These are phyloP conservation scores for Martes martes DNA, from an alignment of 2,113 vertebrate species.

Conservation along the genomic window DNA sequence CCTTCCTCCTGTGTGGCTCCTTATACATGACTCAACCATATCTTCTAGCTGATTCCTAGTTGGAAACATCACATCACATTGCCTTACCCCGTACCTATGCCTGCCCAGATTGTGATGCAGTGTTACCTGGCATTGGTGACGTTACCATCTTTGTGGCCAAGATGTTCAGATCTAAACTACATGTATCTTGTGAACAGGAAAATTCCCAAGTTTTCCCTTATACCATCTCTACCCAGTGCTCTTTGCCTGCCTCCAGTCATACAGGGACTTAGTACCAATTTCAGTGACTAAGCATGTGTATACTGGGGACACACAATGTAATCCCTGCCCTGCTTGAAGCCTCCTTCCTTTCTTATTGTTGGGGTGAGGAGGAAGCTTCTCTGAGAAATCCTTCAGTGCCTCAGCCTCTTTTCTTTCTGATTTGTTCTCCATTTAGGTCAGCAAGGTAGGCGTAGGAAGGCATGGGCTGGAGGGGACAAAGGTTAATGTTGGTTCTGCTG, in stretches of 20 bases:
- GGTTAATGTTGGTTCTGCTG: background rate
- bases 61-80: background rate
- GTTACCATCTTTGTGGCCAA: background rate
- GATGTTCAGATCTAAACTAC: background rate
- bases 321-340: background rate
- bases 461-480: too few relatives aligned
- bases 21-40: background rate
- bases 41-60: background rate
- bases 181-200: background rate
- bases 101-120: background rate
- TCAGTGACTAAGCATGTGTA: background rate
- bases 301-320: background rate
- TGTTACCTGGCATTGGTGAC: background rate
- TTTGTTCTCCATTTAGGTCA: background rate
- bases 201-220: background rate
- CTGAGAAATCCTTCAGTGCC: background rate
- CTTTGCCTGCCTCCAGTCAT: background rate
- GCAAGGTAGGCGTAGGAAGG: fast-evolving
- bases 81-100: background rate
- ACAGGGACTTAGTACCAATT: background rate
- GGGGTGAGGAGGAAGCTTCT: background rate
- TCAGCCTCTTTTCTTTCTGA: background rate
- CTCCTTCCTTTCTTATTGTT: background rate
- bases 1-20: background rate
- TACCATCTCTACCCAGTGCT: background rate